phyloP scores from a whole-genome alignment of 1,140 invertebrate species.

The Cyclina sinensis region DNA sequence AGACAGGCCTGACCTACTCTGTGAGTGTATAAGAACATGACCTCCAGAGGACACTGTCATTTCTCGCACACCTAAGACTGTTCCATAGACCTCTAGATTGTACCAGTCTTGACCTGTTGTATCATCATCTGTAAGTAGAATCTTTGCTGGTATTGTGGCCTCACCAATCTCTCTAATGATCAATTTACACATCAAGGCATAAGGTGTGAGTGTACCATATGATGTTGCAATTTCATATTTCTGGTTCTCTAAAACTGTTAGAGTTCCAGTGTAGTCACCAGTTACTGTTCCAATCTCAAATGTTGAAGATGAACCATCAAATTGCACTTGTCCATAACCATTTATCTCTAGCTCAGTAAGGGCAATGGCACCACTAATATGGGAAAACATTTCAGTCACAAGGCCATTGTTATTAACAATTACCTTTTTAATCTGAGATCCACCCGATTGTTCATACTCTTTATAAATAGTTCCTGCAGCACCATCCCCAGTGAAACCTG shows the following conservation, averaged over 20 bases:
- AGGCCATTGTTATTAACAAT: constrained; percentile 70
- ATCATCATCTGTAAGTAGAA: constrained; percentile 74
- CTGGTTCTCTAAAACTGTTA: constrained; percentile 70
- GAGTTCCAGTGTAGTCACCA: constrained; percentile 76
- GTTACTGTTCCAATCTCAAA: constrained; percentile 69
- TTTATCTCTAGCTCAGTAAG: constrained; percentile 68
- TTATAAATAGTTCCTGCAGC: constrained; percentile 78
- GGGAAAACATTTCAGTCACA: constrained; percentile 51
- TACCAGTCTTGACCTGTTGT: constrained; percentile 53
- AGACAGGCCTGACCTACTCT: constrained; percentile 73
- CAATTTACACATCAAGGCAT: constrained; percentile 77
- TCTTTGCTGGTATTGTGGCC: constrained; percentile 74
- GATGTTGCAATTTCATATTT: constrained; percentile 72
- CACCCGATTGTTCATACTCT: constrained; percentile 72
- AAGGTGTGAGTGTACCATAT: constrained; percentile 78
- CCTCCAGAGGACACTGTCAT: constrained; percentile 76
- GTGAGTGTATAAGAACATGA: constrained; percentile 69
- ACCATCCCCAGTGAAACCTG: constrained; percentile 65
- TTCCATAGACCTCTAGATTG: constrained; percentile 75
- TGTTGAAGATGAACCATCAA: constrained; percentile 47
- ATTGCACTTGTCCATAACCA: constrained; percentile 67
- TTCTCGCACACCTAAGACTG: constrained; percentile 72
- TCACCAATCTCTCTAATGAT: constrained; percentile 67
- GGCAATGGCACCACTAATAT: constrained; percentile 56
- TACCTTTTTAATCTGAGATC: constrained; percentile 65